Percentiles rank a stretch among this genome's conserved stretches.
phyloP scores from a whole-genome alignment of 2,888 invertebrate genomes.

The Amblyjoppa fuscipennis region DNA sequence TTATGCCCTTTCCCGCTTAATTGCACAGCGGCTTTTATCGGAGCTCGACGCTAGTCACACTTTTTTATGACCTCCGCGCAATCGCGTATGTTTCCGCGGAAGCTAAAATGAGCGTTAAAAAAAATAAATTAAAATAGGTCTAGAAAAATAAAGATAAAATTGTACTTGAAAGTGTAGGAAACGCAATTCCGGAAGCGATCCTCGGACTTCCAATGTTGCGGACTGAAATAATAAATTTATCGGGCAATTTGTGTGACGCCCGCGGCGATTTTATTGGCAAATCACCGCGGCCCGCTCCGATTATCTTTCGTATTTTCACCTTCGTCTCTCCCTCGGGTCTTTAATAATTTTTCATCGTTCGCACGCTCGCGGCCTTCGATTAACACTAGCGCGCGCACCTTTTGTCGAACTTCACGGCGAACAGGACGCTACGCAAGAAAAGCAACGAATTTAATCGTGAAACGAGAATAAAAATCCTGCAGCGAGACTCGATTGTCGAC shows the following conservation, averaged over 20 bases:
- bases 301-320: conserved; percentile 44
- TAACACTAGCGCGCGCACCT: conserved; percentile 11
- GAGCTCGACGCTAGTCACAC: conserved; percentile 14
- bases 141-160: not conserved
- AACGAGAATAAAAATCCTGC: not conserved
- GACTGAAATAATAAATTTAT: conserved; percentile 33
- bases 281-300: conserved; percentile 22
- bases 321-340: conserved; percentile 16
- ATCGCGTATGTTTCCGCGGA: not conserved
- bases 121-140: not conserved
- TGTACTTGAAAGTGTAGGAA: conserved; percentile 16
- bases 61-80: conserved; percentile 1
- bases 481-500: not conserved
- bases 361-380: not conserved
- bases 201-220: not conserved
- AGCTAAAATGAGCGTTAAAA: not conserved
- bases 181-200: conserved; percentile 12
- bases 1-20: conserved; percentile 62
- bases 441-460: not conserved
- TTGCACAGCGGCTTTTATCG: conserved; percentile 21
- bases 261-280: conserved; percentile 42
- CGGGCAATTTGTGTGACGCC: not conserved
- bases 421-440: not conserved
- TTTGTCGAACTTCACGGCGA: not conserved
- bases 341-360: conserved; percentile 8